phyloP scores from a whole-genome alignment of 1,140 invertebrate genomes.

The Pomacea maculata region DNA sequence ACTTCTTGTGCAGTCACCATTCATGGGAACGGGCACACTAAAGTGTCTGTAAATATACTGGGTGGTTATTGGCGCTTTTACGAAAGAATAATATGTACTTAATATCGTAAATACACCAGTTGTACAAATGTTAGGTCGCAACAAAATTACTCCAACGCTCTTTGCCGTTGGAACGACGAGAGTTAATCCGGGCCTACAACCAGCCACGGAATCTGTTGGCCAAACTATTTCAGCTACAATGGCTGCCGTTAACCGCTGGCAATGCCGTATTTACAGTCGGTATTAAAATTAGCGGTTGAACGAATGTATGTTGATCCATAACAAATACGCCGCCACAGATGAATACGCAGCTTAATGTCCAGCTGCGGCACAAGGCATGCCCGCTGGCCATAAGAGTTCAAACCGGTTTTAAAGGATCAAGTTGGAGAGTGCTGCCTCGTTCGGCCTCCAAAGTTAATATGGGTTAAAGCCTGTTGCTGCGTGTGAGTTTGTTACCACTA shows the following conservation, averaged over 20 bases:
- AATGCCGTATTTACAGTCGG: slow-evolving; percentile 14
- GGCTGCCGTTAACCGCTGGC: background rate
- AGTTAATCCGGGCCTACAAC: background rate
- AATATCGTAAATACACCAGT: no score
- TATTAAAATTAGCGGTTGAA: slow-evolving; percentile 24
- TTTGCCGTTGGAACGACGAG: background rate
- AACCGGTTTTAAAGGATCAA: no score
- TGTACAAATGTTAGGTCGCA: no score
- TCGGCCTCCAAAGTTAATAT: background rate
- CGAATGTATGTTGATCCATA: slow-evolving; percentile 22
- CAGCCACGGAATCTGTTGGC: slow-evolving; percentile 6
- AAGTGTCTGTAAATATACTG: no score
- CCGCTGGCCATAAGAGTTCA: no score
- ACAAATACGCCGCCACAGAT: slow-evolving; percentile 10
- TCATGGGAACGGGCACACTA: no score
- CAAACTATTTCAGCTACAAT: slow-evolving; percentile 4
- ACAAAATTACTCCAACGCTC: background rate
- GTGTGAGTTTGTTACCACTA: slow-evolving; percentile 2
- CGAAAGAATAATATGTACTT: no score
- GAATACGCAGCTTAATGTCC: slow-evolving; percentile 5
- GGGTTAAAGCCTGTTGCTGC: background rate
- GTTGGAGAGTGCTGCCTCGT: no score
- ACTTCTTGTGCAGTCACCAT: no score
- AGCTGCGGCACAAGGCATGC: background rate
- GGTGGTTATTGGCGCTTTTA: no score